phyloP scores from a whole-genome alignment of 2,113 vertebrate genomes.

The Ameiurus melas region DNA sequence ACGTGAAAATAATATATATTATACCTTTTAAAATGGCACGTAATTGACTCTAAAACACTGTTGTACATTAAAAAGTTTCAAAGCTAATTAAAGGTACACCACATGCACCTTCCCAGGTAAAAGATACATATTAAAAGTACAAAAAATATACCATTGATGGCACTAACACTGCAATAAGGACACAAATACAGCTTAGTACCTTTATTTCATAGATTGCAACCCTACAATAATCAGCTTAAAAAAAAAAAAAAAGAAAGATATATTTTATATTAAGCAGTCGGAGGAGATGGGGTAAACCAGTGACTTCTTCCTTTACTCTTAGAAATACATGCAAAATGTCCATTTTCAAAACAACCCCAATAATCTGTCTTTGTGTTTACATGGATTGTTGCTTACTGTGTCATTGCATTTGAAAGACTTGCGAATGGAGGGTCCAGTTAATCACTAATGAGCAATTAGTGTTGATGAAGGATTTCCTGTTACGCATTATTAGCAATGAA shows the following conservation, averaged over 20 bases:
- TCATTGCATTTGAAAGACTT: slow-evolving; percentile 31
- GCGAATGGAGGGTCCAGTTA: slow-evolving; percentile 42
- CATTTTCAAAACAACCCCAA: not conserved
- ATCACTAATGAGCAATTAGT: slow-evolving; percentile 64
- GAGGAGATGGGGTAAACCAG: not conserved
- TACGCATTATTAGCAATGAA: slow-evolving; percentile 89
- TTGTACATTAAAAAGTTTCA: not conserved
- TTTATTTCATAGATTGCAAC: not conserved
- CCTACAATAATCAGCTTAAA: not conserved
- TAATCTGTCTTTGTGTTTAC: slow-evolving; percentile 19
- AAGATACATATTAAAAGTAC: not conserved
- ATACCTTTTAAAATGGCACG: not conserved
- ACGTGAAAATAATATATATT: not conserved
- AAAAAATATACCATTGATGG: not conserved
- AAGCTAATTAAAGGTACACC: no score
- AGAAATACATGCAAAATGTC: not conserved
- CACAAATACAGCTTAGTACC: not conserved
- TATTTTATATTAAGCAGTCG: not conserved
- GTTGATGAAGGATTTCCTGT: slow-evolving; percentile 84
- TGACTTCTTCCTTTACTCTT: not conserved
- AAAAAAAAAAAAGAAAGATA: no score
- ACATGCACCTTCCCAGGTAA: not conserved
- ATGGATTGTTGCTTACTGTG: slow-evolving; percentile 16
- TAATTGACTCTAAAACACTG: not conserved
- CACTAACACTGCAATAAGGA: not conserved